Evolutionary conservation across 2,113 vertebrate genomes (phyloP), one percentile per base, ranked within the genome.

Genomic region (Varanus komodoensis): DNA sequence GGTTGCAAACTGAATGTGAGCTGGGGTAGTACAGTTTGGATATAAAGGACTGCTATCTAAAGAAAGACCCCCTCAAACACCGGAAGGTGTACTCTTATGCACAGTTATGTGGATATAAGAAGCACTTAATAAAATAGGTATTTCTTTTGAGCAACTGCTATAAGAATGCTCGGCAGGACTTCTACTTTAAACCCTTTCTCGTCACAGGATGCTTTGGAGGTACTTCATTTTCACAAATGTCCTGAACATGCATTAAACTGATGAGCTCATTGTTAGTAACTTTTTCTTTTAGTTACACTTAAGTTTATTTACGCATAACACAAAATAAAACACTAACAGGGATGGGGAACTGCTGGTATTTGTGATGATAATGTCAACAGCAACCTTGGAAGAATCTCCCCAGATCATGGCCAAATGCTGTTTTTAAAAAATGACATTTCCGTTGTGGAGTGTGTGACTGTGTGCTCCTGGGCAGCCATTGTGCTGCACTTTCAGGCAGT

Each of bases 401-500:
- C 8, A 12, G 29, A 29, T 27, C 61, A 78, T 48, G 82, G 38
- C 7, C 48, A 44, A 61, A 2, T 2, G 3, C 14, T 64, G 71
- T 29, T 44, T 44, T 44, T 2, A 73, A 81, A 12, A 86, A 29
- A 67, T 77, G 38, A 9, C 15, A 44, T 44, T 32, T 84, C 38
- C n/a, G 14, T 61, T 73, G 8, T 67, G 4, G 61, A 3, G 61
- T 64, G 61, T 21, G 61, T 64, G 19, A 4, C 2, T 64, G 61
- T 19, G 17, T 64, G 61, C 19, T 57, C 48, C 50, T 50, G 61
- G 38, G 21, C 64, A 68, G 12, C 32, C 50, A 29, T 29, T 57
- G 67, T 84, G 34, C 80, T 90, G 61, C 19, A n/a, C 75, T 84
- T 88, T 50, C 44, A 80, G 81, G 75, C 82, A 89, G 74, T 19